phyloP scores from a whole-genome alignment of 2,113 vertebrate genomes.

The Sarotherodon lohbergeri region DNA sequence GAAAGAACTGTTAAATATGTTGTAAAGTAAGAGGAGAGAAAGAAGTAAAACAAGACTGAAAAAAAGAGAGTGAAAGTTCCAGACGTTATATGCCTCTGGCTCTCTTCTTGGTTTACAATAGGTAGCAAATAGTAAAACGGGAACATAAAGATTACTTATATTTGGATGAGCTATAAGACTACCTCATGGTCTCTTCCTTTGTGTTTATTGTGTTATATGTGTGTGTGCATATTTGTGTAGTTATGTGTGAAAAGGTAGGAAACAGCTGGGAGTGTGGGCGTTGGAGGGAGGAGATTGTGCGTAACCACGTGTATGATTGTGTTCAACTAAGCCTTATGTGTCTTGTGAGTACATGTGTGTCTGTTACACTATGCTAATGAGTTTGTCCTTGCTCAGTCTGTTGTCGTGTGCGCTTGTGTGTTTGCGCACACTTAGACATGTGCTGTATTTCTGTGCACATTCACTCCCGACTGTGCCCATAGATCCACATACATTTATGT shows the following conservation, averaged over 20 bases:
- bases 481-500: constrained; percentile 12
- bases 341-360: not conserved
- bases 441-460: not conserved
- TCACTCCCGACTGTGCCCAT: not conserved
- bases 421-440: not conserved
- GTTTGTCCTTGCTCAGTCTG: constrained; percentile 9
- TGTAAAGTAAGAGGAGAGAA: constrained; percentile 27
- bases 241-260: constrained; percentile 6
- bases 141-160: constrained; percentile 27
- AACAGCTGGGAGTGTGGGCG: constrained; percentile 36
- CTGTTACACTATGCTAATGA: constrained; percentile 27
- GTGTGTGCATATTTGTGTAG: not conserved
- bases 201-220: not conserved
- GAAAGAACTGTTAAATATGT: constrained; percentile 49
- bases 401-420: not conserved
- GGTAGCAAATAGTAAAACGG: constrained; percentile 23
- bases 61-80: constrained; percentile 8
- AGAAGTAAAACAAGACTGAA: constrained; percentile 4
- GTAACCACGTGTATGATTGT: constrained; percentile 22
- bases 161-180: constrained; percentile 40
- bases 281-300: constrained; percentile 7
- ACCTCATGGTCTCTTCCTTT: constrained; percentile 32
- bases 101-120: constrained; percentile 35
- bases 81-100: constrained; percentile 19
- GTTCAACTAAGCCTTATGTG: not conserved